Percentiles rank a stretch among this genome's conserved stretches.
These are phyloP conservation scores for Neoaliturus tenellus DNA, from an alignment of 2,888 invertebrate genomes.

Conservation along the genomic window DNA sequence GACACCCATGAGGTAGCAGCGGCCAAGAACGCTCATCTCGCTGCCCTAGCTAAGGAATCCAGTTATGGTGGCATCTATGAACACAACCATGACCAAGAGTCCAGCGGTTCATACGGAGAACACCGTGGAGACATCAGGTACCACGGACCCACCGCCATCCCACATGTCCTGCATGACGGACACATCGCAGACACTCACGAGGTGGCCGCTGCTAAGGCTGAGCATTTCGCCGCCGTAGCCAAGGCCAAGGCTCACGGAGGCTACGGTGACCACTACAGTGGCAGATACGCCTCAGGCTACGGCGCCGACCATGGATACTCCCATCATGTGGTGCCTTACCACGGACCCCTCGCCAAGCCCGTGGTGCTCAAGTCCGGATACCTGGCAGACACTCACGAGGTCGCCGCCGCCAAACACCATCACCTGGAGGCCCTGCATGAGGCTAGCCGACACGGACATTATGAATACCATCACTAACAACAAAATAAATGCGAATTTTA, in stretches of 20 bases:
- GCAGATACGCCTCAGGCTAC: background rate
- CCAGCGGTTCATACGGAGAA: background rate
- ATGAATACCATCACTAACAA: no score
- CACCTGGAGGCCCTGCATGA: no score
- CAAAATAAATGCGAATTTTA: no score
- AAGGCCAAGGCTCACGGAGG: conserved; percentile 24
- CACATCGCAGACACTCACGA: conserved; percentile 13
- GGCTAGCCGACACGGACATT: no score
- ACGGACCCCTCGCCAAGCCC: no score
- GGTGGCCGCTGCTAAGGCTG: conserved; percentile 9
- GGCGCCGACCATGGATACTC: conserved; percentile 8
- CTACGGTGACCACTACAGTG: conserved; percentile 34
- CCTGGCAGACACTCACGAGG: no score
- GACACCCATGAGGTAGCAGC: conserved; percentile 43
- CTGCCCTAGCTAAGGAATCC: background rate
- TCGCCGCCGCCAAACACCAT: no score
- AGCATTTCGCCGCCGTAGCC: conserved; percentile 38
- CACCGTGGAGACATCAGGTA: conserved; percentile 9
- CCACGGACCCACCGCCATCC: conserved; percentile 31
- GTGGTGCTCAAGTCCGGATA: no score
- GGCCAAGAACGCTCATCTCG: conserved; percentile 36
- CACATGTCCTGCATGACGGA: conserved; percentile 9
- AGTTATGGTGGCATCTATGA: background rate
- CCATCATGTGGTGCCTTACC: conserved; percentile 36
- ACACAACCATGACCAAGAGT: background rate